A percentile compares a stretch with the other conserved stretches of the same genome.
These are phyloP conservation scores for Sebastes glaucus DNA, from an alignment of 2,797 vertebrate genomes.

Conservation along the genomic window DNA sequence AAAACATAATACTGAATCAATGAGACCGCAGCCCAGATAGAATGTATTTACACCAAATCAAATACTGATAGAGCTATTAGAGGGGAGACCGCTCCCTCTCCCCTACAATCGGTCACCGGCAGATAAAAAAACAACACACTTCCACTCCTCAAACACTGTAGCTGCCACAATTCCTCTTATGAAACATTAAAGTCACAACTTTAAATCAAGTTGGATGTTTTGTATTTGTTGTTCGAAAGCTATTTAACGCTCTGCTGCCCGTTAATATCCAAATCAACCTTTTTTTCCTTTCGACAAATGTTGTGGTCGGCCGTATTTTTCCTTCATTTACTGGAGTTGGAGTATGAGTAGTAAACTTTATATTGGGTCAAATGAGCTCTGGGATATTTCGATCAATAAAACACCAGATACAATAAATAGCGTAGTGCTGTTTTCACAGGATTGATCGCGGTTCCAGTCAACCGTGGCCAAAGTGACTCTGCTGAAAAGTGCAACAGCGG, in stretches of 20 bases:
- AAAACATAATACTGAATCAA: conserved; percentile 74
- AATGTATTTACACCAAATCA: conserved; percentile 85
- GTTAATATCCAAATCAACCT: conserved; percentile 49
- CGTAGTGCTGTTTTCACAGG: conserved; percentile 40
- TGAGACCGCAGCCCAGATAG: conserved; percentile 71
- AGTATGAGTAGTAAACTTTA: conserved; percentile 61
- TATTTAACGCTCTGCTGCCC: conserved; percentile 57
- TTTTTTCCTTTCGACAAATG: conserved; percentile 7
- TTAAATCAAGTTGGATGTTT: conserved; percentile 44
- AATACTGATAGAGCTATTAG: conserved; percentile 73
- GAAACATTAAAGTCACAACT: conserved; percentile 34
- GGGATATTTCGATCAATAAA: conserved; percentile 64
- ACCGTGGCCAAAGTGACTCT: conserved; percentile 35
- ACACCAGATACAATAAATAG: conserved; percentile 56
- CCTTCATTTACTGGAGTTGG: conserved; percentile 42
- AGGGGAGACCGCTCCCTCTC: conserved; percentile 63
- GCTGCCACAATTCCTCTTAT: conserved; percentile 68
- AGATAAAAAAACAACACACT: conserved; percentile 50
- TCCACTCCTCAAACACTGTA: conserved; percentile 39
- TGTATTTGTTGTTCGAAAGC: conserved; percentile 31
- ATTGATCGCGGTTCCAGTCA: conserved; percentile 53
- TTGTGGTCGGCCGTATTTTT: not conserved
- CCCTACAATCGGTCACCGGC: conserved; percentile 65
- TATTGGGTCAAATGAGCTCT: conserved; percentile 57
- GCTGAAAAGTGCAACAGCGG: conserved; percentile 42